Percentiles rank a stretch among this genome's conserved stretches.
Evolutionary conservation across 2,113 vertebrate genomes (phyloP).

Genomic region (Eulemur macaco): DNA sequence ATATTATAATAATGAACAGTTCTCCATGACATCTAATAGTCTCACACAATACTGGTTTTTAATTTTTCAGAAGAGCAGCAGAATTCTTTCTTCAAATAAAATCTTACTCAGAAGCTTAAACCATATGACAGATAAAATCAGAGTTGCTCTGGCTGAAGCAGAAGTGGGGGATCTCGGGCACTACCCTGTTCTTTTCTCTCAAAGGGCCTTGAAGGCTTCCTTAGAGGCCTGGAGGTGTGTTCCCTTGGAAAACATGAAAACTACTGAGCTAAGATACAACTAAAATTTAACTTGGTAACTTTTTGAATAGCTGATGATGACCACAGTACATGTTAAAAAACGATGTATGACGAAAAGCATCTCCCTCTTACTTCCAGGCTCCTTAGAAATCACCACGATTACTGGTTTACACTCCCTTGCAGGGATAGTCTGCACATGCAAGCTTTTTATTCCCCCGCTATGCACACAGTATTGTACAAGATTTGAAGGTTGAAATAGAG

Average conservation of each 20-base stretch:
- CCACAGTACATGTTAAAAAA: not conserved
- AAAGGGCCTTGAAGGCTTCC: not conserved
- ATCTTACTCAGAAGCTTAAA: not conserved
- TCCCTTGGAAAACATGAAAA: not conserved
- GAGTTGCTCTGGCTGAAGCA: not conserved
- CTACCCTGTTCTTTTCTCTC: not conserved
- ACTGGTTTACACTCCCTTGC: not conserved
- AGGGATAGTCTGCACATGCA: not conserved
- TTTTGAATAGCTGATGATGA: not conserved
- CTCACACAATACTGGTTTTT: not conserved
- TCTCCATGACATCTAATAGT: not conserved
- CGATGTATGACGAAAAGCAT: not conserved
- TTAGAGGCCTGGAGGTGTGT: not conserved
- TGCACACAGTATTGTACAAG: not conserved
- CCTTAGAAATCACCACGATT: not conserved
- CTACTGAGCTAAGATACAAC: not conserved
- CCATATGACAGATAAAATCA: not conserved
- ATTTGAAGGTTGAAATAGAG: not conserved
- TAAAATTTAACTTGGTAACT: not conserved
- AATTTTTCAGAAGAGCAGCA: not conserved
- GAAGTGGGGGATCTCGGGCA: not conserved
- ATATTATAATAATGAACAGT: not conserved
- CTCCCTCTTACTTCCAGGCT: not conserved
- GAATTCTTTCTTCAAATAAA: not conserved
- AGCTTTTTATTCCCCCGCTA: not conserved